Evolutionary conservation across 2,888 invertebrate genomes (phyloP).

Genomic region (Polyommatus icarus): DNA sequence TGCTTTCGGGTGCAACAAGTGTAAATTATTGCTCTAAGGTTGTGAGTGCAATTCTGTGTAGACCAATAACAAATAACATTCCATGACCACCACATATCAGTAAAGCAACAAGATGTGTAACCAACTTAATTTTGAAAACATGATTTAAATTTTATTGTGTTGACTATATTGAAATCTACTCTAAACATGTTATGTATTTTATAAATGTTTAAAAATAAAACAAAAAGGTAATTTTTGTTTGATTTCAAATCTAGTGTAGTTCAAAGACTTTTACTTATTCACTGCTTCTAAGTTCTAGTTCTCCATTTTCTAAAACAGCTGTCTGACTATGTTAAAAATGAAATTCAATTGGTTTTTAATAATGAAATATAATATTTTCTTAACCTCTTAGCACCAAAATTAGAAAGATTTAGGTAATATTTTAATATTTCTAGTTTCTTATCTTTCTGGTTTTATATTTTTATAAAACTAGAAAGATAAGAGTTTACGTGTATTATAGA

Average conservation of each 20-base stretch:
- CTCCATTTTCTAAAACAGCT: no score
- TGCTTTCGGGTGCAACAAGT: constrained; percentile 25
- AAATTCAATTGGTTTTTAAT: not conserved
- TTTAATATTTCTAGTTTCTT: no score
- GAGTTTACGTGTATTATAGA: no score
- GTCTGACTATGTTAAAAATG: not conserved
- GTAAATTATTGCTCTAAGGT: constrained; percentile 38
- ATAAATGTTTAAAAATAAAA: constrained; percentile 27
- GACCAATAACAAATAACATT: constrained; percentile 31
- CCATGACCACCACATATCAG: constrained; percentile 33
- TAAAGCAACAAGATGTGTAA: constrained; percentile 8
- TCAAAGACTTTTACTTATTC: not conserved
- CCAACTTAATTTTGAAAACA: not conserved
- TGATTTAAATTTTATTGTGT: constrained; percentile 1
- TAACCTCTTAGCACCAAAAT: constrained; percentile 1
- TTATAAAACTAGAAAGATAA: no score
- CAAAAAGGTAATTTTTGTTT: not conserved
- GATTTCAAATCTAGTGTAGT: not conserved
- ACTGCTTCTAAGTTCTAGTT: not conserved
- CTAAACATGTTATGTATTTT: constrained; percentile 14
- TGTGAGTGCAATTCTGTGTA: constrained; percentile 38
- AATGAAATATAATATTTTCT: not conserved
- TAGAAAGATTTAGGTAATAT: not conserved
- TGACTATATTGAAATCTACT: constrained; percentile 15
- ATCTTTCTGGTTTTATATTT: no score